Percentiles rank a stretch among this genome's conserved stretches.
Evolutionary conservation across 2,888 invertebrate genomes (phyloP).

Genomic region (Pseudococcus longispinus): DNA sequence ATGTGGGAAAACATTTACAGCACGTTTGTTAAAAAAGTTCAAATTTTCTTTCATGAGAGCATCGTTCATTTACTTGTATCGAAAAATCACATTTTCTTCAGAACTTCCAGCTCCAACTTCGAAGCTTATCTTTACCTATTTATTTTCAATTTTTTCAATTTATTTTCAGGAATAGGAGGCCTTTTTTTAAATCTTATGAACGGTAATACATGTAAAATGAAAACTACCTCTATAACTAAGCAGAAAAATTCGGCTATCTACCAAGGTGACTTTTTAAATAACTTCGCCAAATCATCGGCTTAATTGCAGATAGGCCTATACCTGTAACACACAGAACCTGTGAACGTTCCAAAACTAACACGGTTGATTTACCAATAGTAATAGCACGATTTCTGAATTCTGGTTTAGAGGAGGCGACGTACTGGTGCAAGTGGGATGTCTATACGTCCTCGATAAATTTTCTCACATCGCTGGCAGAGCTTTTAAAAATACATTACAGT

Average conservation of each 20-base stretch:
- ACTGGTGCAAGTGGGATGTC: not conserved
- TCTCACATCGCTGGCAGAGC: not conserved
- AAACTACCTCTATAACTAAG: not conserved
- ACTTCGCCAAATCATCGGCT: not conserved
- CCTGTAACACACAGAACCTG: not conserved
- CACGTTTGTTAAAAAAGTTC: no score
- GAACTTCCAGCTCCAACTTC: no score
- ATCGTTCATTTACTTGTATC: no score
- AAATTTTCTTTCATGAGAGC: no score
- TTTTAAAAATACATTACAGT: not conserved
- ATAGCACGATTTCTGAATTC: not conserved
- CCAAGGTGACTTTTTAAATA: not conserved
- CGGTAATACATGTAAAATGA: no score
- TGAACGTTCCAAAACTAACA: not conserved
- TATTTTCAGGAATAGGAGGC: no score
- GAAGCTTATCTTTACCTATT: no score
- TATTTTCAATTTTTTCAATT: no score
- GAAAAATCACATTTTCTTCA: no score
- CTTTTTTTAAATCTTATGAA: no score
- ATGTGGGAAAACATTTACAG: no score
- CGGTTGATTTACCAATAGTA: conserved; percentile 2
- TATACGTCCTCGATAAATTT: not conserved
- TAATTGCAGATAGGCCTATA: not conserved
- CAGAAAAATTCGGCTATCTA: not conserved
- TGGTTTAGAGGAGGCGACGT: not conserved